phyloP scores from a whole-genome alignment of 1,140 invertebrate genomes.

The Radopholus similis region DNA sequence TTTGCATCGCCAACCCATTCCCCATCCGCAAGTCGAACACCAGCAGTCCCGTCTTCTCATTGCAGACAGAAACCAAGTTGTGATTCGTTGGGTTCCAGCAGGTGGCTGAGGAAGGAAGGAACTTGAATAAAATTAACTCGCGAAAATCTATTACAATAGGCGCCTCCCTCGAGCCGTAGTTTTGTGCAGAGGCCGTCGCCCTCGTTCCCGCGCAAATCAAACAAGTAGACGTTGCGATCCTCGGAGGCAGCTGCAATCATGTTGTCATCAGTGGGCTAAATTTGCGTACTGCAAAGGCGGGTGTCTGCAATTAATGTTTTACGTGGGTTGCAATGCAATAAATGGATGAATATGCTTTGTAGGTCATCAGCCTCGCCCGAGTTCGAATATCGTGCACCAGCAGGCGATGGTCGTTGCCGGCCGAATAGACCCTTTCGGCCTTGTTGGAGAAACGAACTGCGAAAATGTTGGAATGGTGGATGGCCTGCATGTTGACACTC shows the following conservation, averaged over 20 bases:
- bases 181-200: constrained; percentile 19
- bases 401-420: constrained; percentile 63
- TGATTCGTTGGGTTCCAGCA: constrained; percentile 32
- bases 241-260: constrained; percentile 38
- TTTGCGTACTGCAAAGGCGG: not conserved
- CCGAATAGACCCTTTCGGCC: constrained; percentile 80
- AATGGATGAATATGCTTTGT: constrained; percentile 18
- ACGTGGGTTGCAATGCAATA: constrained; percentile 39
- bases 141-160: too few relatives aligned
- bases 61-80: constrained; percentile 39
- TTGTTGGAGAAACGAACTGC: constrained; percentile 77
- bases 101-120: too few relatives aligned
- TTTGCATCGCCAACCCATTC: constrained; percentile 16
- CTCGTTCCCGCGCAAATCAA: constrained; percentile 27
- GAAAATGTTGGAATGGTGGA: constrained; percentile 88
- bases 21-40: constrained; percentile 34
- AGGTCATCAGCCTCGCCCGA: constrained; percentile 5
- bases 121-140: too few relatives aligned
- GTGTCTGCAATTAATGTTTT: constrained; percentile 18
- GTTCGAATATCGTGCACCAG: constrained; percentile 34
- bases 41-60: constrained; percentile 14
- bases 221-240: constrained; percentile 32
- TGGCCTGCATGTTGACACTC: constrained; percentile 70
- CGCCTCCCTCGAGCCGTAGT: constrained; percentile 17
- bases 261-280: constrained; percentile 34